Evolutionary conservation across 2,888 invertebrate genomes (phyloP), one percentile per base, ranked within the genome.

Genomic region (Ophion slaviceki): DNA sequence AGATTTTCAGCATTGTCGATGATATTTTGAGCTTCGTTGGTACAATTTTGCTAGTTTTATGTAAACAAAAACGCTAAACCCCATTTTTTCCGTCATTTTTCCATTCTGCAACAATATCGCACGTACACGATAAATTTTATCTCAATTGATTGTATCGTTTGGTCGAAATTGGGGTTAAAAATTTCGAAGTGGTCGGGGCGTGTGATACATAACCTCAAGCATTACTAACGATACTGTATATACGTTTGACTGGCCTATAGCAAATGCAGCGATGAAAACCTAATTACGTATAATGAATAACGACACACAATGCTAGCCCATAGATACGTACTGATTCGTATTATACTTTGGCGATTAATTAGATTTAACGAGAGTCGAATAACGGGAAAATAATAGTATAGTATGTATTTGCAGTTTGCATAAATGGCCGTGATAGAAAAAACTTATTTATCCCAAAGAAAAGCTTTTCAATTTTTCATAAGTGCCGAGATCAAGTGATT

Each of bases 371-470:
- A 61, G 57, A 28, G 47, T 2, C 5, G n/a, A 20, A 20, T 57
- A 24, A 67, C 66, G 14, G 36, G 45, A 40, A 24, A 66, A 32
- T 24, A 45, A 79, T 36, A 59, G 61, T 32, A 82, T 82, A 75
- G 85, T 67, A 64, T 36, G 81, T 78, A 76, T 76, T 76, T 75
- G 82, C 66, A 82, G 70, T 85, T 79, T 45, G 75, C 72, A 72
- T 72, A 62, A 62, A 80, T 45, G 53, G 71, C 53, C 72, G 68
- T n/a, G 75, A 75, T 74, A 66, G 78, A 79, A 45, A 71, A 67
- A 24, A 47, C 28, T 32, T 11, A 36, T 72, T 72, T 59, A 4
- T 59, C 53, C 24, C 20, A 53, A 66, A 36, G 6, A 64, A 76
- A 8, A 66, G 20, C 4, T 20, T 40, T 45, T 24, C 11, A 47